Conservation (phyloP, 2,797 vertebrate species). For the Serranus cabrilla region DNA sequence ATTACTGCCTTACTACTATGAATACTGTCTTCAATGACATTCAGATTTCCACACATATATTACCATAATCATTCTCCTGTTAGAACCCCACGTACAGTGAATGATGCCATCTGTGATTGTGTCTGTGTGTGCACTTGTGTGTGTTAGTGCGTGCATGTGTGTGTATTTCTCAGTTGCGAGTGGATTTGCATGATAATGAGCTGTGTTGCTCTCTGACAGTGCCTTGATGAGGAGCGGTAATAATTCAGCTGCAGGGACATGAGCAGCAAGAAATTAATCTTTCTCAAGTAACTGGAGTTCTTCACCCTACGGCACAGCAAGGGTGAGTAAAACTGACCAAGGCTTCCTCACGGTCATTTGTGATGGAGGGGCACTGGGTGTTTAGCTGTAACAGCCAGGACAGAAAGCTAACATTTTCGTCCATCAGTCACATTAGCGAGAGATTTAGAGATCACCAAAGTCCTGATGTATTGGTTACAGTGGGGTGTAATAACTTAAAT, state of each 20-base stretch:
- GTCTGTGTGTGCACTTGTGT: slow-evolving; percentile 33
- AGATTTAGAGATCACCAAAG: not conserved
- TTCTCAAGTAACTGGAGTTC: slow-evolving; percentile 8
- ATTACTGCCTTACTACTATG: slow-evolving; percentile 24
- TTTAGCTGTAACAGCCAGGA: not conserved
- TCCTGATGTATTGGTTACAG: not conserved
- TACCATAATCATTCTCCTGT: slow-evolving; percentile 53
- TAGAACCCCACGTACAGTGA: slow-evolving; percentile 34
- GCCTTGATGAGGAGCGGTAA: slow-evolving; percentile 52
- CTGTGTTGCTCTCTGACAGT: slow-evolving; percentile 43
- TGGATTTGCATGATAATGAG: slow-evolving; percentile 74
- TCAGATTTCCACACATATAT: slow-evolving; percentile 61
- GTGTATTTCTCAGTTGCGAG: slow-evolving; percentile 30
- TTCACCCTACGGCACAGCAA: not conserved
- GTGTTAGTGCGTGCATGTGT: slow-evolving; percentile 7
- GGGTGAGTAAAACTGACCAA: not conserved
- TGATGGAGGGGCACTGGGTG: not conserved
- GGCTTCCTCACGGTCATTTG: slow-evolving; percentile 15
- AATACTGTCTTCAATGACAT: slow-evolving; percentile 46
- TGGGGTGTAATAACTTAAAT: not conserved
- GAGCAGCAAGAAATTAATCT: slow-evolving; percentile 34
- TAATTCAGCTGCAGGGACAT: slow-evolving; percentile 46
- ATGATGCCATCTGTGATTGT: slow-evolving; percentile 56
- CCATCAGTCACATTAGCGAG: not conserved
- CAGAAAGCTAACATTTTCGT: not conserved